Base-by-base conservation (phyloP, 2,888 invertebrate genomes). In the Tuta absoluta region DNA sequence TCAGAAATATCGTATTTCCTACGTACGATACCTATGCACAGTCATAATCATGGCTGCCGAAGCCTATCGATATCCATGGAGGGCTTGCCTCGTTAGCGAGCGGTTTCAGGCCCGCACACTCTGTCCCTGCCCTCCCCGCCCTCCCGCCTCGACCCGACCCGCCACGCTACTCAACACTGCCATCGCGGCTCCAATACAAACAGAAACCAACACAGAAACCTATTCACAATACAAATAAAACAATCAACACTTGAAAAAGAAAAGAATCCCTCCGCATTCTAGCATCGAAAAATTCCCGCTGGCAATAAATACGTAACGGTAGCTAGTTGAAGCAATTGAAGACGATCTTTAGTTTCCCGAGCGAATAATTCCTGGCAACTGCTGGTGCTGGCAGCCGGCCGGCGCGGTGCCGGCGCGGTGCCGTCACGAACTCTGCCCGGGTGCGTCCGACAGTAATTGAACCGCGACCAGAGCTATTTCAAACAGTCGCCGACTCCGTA, bases 391-490 rank as follows among this genome's bases (percentile, higher is more conserved):
- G 23, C 23, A 23, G 51, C 19, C 24, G 24, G 23, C 23, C 23
- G 0, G 51, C 12, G 14, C 51, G 24, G 51, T 14, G 45, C 14
- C n/a, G n/a, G 45, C n/a, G 45, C 45, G 45, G 17, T 17, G 45
- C 17, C n/a, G 45, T 21, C 51, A 19, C 11, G 10, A 33, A 19
- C 28, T 17, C n/a, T 7, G 41, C 37, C 45, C 45, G 60, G 60
- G 24, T 60, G 60, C 41, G 11, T 5, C 41, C 41, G 60, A 60
- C 45, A 60, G 45, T 60, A 60, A 60, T 60, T 60, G 60, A 60
- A 60, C 45, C n/a, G 58, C 12, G 21, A 58, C 58, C 38, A 17
- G 38, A 58, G 24, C 38, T 38, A 38, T 58, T 58, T 38, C 21
- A 38, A 58, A 38, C 37, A 38, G 58, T 58, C 21, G 33, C 56